Percentiles rank a stretch among this genome's conserved stretches.
phyloP scores from a whole-genome alignment of 2,113 vertebrate species.

The Petromus typicus region DNA sequence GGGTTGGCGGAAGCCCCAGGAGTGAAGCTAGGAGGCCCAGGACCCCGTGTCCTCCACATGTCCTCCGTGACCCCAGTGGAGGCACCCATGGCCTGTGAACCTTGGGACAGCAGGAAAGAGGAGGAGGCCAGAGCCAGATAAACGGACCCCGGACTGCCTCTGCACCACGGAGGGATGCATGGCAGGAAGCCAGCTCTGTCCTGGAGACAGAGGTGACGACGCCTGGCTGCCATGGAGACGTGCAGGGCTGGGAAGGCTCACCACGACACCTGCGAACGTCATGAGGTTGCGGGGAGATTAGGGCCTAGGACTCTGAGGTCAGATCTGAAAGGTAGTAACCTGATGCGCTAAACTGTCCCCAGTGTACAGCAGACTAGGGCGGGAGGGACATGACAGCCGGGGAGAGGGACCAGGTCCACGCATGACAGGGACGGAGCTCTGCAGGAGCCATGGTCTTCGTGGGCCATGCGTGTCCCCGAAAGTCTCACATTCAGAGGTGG shows the following conservation, averaged over 20 bases:
- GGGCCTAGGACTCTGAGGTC: not conserved
- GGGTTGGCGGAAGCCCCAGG: not conserved
- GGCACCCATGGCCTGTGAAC: not conserved
- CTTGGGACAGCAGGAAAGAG: not conserved
- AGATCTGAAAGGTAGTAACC: too few species aligned
- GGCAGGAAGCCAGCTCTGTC: not conserved
- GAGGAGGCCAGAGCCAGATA: not conserved
- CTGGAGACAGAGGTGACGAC: not conserved
- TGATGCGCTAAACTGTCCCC: not conserved
- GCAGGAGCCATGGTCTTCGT: not conserved
- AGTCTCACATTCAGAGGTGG: not conserved
- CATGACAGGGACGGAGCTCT: not conserved
- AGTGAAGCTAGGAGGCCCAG: not conserved
- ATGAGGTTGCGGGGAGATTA: not conserved
- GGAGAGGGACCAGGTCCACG: not conserved
- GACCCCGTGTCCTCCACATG: too few species aligned
- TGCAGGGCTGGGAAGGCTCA: not conserved
- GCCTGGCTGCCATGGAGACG: not conserved
- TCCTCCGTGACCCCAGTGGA: not conserved
- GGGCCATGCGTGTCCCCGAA: not conserved
- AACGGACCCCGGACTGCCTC: not conserved
- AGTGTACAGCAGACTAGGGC: not conserved
- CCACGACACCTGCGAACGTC: rapidly evolving
- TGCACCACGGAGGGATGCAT: too few species aligned
- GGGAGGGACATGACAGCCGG: not conserved